Base-by-base conservation (phyloP, 2,113 vertebrate species). In the Stercorarius parasiticus region DNA sequence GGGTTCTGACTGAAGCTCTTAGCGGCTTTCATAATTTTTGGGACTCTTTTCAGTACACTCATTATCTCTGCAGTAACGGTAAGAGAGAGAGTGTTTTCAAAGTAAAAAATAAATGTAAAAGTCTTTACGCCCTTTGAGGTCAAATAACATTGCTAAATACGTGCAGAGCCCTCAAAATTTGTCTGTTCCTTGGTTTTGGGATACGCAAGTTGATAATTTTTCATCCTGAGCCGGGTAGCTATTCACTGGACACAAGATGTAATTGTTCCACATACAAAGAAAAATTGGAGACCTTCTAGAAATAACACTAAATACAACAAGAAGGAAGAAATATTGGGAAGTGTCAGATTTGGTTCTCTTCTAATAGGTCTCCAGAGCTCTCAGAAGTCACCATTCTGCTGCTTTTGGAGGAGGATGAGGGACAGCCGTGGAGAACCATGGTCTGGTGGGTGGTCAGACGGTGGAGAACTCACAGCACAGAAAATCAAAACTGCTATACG, bases 171-270 rank as follows among this genome's bases (percentile, higher is more conserved):
- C 43, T 67, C 45, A 34, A 52, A 95, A 86, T 34, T 56, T 79
- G 11, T 53, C 52, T 55, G 1, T 42, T 77, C 9, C 32, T 92
- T 50, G 6, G 5, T 29, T 73, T 92, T 65, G 34, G 45, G 73
- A 42, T 62, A 30, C 11, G n/a, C 18, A 64, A 7, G 30, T 40
- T 27, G 77, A 7, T 64, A 10, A 64, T 26, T 93, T 86, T 74
- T 42, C 70, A 42, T 74, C 69, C 13, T 20, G 34, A 62, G 10
- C 6, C 45, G 56, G 21, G n/a, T n/a, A 72, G n/a, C 1, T 49
- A 19, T 83, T 82, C 49, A 61, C 4, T 17, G 15, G 36, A 6
- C 5, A 3, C 0, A 1, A 32, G 36, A 15, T 2, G 17, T 53
- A 82, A 32, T 72, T 50, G 40, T 93, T 80, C 32, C 11, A 25